These are phyloP conservation scores for Amphiprion percula DNA, from an alignment of 2,113 vertebrate genomes.

Conservation along the genomic window DNA sequence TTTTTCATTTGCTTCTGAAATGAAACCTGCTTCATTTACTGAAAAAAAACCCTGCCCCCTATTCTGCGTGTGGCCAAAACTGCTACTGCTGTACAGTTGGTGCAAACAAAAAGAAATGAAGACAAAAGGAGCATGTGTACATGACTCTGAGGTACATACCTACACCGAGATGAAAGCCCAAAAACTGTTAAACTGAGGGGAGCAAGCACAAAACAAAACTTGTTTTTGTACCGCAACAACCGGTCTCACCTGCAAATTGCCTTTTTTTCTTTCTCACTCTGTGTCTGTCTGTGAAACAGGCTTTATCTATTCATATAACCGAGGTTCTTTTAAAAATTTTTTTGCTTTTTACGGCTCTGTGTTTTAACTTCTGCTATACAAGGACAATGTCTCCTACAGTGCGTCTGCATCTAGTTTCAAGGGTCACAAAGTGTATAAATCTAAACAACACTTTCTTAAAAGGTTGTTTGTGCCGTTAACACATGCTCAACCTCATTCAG, in stretches of 20 bases:
- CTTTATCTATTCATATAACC: slow-evolving; percentile 75
- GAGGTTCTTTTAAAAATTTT: slow-evolving; percentile 30
- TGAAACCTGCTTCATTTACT: slow-evolving; percentile 77
- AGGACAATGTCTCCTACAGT: slow-evolving; percentile 41
- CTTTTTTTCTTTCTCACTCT: background rate
- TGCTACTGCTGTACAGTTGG: slow-evolving; percentile 41
- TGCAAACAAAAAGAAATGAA: slow-evolving; percentile 63
- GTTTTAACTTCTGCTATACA: slow-evolving; percentile 65
- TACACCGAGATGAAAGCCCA: slow-evolving; percentile 75
- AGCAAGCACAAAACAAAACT: slow-evolving; percentile 74
- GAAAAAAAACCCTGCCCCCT: slow-evolving; percentile 73
- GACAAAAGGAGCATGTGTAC: slow-evolving; percentile 51
- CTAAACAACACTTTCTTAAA: slow-evolving; percentile 68
- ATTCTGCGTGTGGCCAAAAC: slow-evolving; percentile 68
- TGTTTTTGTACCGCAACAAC: slow-evolving; percentile 78
- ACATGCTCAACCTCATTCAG: slow-evolving; percentile 51
- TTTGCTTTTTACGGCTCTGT: slow-evolving; percentile 59
- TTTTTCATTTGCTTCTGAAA: slow-evolving; percentile 74
- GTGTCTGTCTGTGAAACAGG: slow-evolving; percentile 56
- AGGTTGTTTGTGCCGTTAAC: slow-evolving; percentile 62
- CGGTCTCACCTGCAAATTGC: slow-evolving; percentile 69
- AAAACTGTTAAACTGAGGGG: slow-evolving; percentile 71
- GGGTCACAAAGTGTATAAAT: slow-evolving; percentile 67
- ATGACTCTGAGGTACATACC: slow-evolving; percentile 60
- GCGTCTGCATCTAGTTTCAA: slow-evolving; percentile 54